Base-by-base conservation (phyloP, 30 jellyfish, hydroid and myxozoan species). In the Sanderia malayensis region DNA sequence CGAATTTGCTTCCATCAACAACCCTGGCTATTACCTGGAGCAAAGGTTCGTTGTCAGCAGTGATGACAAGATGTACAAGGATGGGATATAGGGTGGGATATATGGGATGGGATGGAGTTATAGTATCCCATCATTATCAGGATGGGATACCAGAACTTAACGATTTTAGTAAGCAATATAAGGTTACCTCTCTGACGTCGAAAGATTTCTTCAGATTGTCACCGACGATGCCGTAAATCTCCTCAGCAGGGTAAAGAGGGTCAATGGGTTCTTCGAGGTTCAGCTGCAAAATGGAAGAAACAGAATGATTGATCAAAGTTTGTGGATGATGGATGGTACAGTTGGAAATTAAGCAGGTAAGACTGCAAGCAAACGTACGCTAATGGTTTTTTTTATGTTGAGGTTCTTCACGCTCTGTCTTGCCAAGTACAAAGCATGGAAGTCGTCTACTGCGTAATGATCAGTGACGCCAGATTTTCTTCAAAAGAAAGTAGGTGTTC, bases 391-490 rank as follows among this genome's bases (percentile, higher is more conserved):
- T 70, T 71, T 67, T 10, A 46, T 25, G 65, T 89, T 89, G 31
- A 91, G 69, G 64, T 91, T 78, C 46, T 74, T 79, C 21, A 91
- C 55, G 61, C 92, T 33, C 58, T 91, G 96, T 58, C 96, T 49
- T 27, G 98, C 98, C 27, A 81, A 58, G 58, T 83, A 85, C 20
- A 91, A 55, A 7, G 98, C 98, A 34, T 91, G 98, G 47, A 83
- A 83, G 71, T 91, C 98, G 79, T 91, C 96, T 58, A 78, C 26
- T 23, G 98, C 98, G 74, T 76, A 77, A 53, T 91, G 94, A 74
- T 91, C 98, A 11, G 96, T 84, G 3, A 91, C 96, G 49, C 98
- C 98, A 23, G 97, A 89, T 2, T 63, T 55, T 82, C 97, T 89
- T n/a, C n/a, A n/a, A n/a, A n/a, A n/a, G n/a, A n/a, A n/a, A n/a